Evolutionary conservation across 92 coral and sea anemone species (phyloP).

Genomic region (Epizoanthus scotinus): DNA sequence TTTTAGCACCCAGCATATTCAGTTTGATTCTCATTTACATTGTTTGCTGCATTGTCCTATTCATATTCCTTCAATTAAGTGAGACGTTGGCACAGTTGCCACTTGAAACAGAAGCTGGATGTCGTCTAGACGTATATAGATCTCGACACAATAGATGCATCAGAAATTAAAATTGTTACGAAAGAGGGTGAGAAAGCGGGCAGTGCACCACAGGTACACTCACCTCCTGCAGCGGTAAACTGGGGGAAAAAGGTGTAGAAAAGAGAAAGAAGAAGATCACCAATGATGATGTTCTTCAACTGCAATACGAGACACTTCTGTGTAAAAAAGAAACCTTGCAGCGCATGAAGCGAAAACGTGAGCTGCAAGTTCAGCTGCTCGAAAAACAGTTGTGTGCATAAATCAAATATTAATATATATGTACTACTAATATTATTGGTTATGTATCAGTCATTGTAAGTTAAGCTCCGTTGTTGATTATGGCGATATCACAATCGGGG

Average conservation of each 20-base stretch:
- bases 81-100: not conserved
- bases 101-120: slow-evolving; percentile 1
- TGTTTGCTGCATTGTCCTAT: slow-evolving; percentile 7
- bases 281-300: not conserved
- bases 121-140: too few relatives aligned
- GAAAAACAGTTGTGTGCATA: slow-evolving; percentile 15
- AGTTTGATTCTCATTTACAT: too few relatives aligned
- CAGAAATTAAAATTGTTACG: not conserved
- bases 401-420: not conserved
- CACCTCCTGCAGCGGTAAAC: not conserved
- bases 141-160: not conserved
- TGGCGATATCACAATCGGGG: too few relatives aligned
- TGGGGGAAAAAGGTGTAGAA: not conserved
- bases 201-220: not conserved
- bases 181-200: not conserved
- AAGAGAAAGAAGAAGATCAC: not conserved
- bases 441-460: not conserved
- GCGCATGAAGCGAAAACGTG: not conserved
- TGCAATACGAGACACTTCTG: not conserved
- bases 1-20: too few relatives aligned
- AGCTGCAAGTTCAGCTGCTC: not conserved
- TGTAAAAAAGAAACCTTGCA: slow-evolving; percentile 12
- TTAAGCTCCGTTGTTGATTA: too few relatives aligned
- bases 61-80: not conserved
- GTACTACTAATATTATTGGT: too few relatives aligned